Evolutionary conservation across 2,888 invertebrate genomes (phyloP).

Genomic region (Callinectes sapidus): DNA sequence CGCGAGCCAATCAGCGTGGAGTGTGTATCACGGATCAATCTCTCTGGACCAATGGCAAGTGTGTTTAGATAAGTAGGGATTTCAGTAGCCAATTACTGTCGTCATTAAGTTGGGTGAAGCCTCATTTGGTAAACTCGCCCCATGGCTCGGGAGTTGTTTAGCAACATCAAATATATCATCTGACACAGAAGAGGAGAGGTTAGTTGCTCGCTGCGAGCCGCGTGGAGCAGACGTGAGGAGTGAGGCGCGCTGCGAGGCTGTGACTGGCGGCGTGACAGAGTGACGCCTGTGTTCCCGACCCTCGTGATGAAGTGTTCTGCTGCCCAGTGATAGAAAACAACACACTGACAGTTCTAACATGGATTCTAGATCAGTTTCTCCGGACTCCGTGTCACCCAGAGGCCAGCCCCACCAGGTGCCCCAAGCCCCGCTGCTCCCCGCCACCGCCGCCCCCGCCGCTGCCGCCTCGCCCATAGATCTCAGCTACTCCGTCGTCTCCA

Average conservation of each 20-base stretch:
- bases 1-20: conserved; percentile 67
- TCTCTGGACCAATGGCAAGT: conserved; percentile 72
- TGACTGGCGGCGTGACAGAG: conserved; percentile 11
- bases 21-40: conserved; percentile 73
- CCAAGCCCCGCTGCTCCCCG: conserved; percentile 26
- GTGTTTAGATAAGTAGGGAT: conserved; percentile 73
- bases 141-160: conserved; percentile 72
- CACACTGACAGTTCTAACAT: conserved; percentile 19
- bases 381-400: conserved; percentile 59
- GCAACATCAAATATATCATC: conserved; percentile 72
- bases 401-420: conserved; percentile 12
- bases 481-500: conserved; percentile 50
- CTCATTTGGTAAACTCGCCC: conserved; percentile 73
- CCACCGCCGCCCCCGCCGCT: conserved; percentile 16
- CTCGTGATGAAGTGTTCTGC: conserved; percentile 43
- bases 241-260: conserved; percentile 42
- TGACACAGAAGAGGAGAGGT: conserved; percentile 64
- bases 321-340: conserved; percentile 28
- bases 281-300: neutral
- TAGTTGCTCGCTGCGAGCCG: conserved; percentile 64
- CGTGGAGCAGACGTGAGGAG: conserved; percentile 46
- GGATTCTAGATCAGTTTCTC: conserved; percentile 60
- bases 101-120: conserved; percentile 73
- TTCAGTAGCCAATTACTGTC: conserved; percentile 73
- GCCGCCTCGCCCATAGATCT: conserved; percentile 60